These are phyloP conservation scores for Drosophila subquinaria DNA, from an alignment of 2,888 invertebrate species.

Conservation along the genomic window DNA sequence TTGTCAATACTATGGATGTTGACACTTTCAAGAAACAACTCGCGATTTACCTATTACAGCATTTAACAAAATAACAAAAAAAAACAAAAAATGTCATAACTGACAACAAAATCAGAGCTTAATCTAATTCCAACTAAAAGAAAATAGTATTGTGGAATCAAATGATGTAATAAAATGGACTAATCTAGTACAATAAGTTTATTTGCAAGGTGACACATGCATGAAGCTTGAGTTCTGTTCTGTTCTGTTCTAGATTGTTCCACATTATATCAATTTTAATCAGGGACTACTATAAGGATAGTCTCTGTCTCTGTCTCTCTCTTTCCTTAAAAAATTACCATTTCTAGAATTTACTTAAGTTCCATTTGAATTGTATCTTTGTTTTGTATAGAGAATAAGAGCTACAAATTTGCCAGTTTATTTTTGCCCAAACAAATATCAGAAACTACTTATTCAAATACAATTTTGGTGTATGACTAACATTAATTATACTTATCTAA, in stretches of 20 bases:
- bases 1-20: background rate
- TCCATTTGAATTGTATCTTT: background rate
- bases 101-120: background rate
- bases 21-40: background rate
- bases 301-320: background rate
- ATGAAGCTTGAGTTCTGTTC: background rate
- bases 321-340: background rate
- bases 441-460: conserved; percentile 13
- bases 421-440: conserved; percentile 2
- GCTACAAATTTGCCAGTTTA: background rate
- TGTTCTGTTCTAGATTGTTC: conserved; percentile 12
- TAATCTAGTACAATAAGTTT: conserved; percentile 7
- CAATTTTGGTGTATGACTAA: conserved; percentile 24
- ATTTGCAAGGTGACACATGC: conserved; percentile 9
- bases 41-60: background rate
- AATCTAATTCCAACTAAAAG: background rate
- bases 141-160: background rate
- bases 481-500: conserved; percentile 23
- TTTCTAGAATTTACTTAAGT: background rate
- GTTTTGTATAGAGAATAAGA: background rate
- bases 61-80: background rate
- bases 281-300: background rate
- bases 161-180: conserved; percentile 9
- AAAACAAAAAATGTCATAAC: background rate
- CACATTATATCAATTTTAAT: background rate